Base-by-base conservation (phyloP, 1,140 invertebrate species). In the Bilobella aurantiaca region DNA sequence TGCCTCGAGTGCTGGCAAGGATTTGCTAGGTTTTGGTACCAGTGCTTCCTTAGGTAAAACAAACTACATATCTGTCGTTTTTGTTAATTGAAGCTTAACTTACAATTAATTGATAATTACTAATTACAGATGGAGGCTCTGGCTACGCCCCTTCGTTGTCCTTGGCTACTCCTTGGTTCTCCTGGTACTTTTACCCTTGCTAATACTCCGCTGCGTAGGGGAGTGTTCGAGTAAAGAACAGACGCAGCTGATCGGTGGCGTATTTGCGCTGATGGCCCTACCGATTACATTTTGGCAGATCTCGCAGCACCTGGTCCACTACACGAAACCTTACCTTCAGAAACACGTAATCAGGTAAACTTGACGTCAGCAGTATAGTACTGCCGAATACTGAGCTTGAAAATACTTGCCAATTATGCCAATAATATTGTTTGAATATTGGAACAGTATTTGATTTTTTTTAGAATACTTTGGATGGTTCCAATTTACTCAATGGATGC, bases 381-480 rank as follows among this genome's bases (percentile, higher is more conserved):
- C n/a, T n/a, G n/a, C n/a, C n/a, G n/a, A n/a, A n/a, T n/a, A n/a
- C n/a, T n/a, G n/a, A n/a, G n/a, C n/a, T n/a, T n/a, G n/a, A n/a
- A n/a, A n/a, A n/a, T n/a, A n/a, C n/a, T n/a, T n/a, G n/a, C n/a
- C n/a, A n/a, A n/a, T n/a, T n/a, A n/a, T n/a, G n/a, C n/a, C n/a
- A n/a, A n/a, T n/a, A n/a, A n/a, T n/a, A n/a, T n/a, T n/a, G n/a
- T n/a, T n/a, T n/a, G n/a, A n/a, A n/a, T n/a, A n/a, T n/a, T n/a
- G n/a, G n/a, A n/a, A n/a, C n/a, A n/a, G n/a, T 53, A 53, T 14
- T 23, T 53, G 12, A 18, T 21, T 46, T 59, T 63, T 27, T 23
- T 62, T 71, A 91, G 94, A 76, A 93, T 97, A 79, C 76, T 97
- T 72, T 96, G 93, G 93, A 97, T 97, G 93, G 93, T 97, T 58